Conservation (phyloP, 1,140 invertebrate species). For the Sycophila sp. region DNA sequence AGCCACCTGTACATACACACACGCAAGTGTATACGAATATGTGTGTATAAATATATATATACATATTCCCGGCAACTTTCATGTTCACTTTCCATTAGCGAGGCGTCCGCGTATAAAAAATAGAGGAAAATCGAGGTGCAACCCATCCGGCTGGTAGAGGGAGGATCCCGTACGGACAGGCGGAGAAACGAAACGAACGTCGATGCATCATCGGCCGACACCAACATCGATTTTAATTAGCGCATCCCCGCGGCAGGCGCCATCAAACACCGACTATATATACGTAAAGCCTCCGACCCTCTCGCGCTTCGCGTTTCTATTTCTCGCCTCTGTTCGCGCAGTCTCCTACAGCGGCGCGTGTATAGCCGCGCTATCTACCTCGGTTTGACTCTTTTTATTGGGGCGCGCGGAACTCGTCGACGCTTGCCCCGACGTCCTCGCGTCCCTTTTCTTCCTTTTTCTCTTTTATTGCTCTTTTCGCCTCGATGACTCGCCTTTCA, state of each 20-base stretch:
- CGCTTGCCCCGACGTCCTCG: too few relatives aligned
- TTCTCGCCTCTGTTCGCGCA: too few relatives aligned
- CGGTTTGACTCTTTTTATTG: too few relatives aligned
- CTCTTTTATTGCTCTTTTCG: too few relatives aligned
- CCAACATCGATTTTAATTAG: constrained; percentile 45
- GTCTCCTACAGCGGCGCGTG: too few relatives aligned
- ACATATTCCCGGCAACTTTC: constrained; percentile 28
- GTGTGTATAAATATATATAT: constrained; percentile 35
- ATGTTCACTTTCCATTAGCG: constrained; percentile 31
- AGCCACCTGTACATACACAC: constrained; percentile 28
- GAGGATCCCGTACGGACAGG: background rate
- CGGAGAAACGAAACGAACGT: constrained; percentile 7
- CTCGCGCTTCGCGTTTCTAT: background rate
- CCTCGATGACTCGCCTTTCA: too few relatives aligned
- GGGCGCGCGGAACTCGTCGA: too few relatives aligned
- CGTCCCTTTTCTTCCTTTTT: too few relatives aligned
- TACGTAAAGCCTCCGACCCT: constrained; percentile 3
- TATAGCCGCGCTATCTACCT: too few relatives aligned
- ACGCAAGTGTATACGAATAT: constrained; percentile 8
- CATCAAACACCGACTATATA: constrained; percentile 25
- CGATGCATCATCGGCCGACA: constrained; percentile 43
- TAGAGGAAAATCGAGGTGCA: background rate
- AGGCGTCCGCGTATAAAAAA: background rate
- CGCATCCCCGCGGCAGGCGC: constrained; percentile 24
- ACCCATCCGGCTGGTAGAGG: background rate